A percentile compares a stretch with the other conserved stretches of the same genome.
These are phyloP conservation scores for Drosophila nigromelanica DNA, from an alignment of 1,140 invertebrate species.

Conservation along the genomic window DNA sequence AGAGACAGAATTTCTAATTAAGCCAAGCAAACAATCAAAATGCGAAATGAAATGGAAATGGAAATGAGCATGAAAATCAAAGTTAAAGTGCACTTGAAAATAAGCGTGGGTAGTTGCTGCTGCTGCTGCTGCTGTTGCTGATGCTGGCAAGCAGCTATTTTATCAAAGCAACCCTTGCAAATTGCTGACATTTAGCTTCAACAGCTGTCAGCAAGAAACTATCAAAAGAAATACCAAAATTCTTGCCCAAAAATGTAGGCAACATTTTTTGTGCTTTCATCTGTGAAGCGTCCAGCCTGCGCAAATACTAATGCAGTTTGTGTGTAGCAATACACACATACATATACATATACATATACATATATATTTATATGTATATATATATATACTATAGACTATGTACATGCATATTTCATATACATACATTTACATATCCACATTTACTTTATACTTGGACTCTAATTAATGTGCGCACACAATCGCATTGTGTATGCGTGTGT, in stretches of 20 bases:
- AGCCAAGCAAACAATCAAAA: constrained; percentile 30
- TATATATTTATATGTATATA: constrained; percentile 18
- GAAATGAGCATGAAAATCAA: constrained; percentile 34
- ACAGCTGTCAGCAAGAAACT: constrained; percentile 24
- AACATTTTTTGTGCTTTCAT: constrained; percentile 24
- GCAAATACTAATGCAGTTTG: constrained; percentile 63
- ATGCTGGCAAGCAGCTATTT: constrained; percentile 2
- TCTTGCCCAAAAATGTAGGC: constrained; percentile 40
- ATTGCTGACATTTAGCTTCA: constrained; percentile 22
- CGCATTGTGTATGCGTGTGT: neutral
- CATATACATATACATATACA: neutral
- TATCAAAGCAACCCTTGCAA: constrained; percentile 16
- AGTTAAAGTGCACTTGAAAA: constrained; percentile 29
- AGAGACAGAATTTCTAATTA: constrained; percentile 61
- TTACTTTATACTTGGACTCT: constrained; percentile 53
- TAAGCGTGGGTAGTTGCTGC: constrained; percentile 5
- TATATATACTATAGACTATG: too few species aligned
- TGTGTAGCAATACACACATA: constrained; percentile 35
- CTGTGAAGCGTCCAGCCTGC: neutral
- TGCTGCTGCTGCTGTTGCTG: neutral
- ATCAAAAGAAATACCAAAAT: constrained; percentile 6
- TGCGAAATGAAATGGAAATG: constrained; percentile 20
- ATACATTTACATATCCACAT: constrained; percentile 11
- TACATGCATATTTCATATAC: neutral
- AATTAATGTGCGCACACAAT: constrained; percentile 62